Percentiles rank a stretch among this genome's conserved stretches.
Evolutionary conservation across 1,140 invertebrate species (phyloP).

Genomic region (Camponotus pennsylvanicus): DNA sequence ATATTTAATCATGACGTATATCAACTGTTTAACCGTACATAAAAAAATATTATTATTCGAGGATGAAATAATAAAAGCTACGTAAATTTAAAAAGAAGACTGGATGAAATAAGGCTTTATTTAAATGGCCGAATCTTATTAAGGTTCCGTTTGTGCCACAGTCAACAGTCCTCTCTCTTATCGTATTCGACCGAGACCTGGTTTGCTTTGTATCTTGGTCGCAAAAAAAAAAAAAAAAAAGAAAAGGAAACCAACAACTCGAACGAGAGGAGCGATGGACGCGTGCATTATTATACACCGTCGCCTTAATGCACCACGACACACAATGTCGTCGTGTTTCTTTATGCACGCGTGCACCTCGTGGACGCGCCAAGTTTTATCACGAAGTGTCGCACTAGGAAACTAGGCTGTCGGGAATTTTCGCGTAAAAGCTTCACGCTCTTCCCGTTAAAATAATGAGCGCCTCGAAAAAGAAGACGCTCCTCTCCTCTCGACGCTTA

Average conservation of each 20-base stretch:
- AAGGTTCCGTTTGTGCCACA: not conserved
- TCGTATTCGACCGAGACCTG: not conserved
- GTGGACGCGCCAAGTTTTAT: constrained; percentile 65
- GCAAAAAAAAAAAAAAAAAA: not conserved
- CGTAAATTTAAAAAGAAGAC: not conserved
- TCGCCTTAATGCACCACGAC: constrained; percentile 25
- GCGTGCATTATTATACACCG: constrained; percentile 26
- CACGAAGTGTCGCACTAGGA: constrained; percentile 69
- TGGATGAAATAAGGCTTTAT: not conserved
- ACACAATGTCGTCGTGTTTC: not conserved
- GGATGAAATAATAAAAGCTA: not conserved
- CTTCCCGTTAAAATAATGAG: constrained; percentile 80
- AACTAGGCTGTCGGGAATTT: constrained; percentile 66
- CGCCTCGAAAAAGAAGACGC: constrained; percentile 41
- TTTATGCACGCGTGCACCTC: constrained; percentile 22
- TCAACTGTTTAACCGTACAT: not conserved
- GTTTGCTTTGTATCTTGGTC: not conserved
- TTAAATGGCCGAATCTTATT: not conserved
- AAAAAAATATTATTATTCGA: not conserved
- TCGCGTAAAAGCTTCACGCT: constrained; percentile 75
- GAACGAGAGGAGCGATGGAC: constrained; percentile 8
- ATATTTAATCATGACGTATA: not conserved
- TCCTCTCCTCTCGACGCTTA: not conserved
- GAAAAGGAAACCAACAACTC: not conserved
- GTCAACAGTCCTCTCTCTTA: not conserved